Conservation (phyloP, 1,140 invertebrate genomes). For the Platyura marginata region DNA sequence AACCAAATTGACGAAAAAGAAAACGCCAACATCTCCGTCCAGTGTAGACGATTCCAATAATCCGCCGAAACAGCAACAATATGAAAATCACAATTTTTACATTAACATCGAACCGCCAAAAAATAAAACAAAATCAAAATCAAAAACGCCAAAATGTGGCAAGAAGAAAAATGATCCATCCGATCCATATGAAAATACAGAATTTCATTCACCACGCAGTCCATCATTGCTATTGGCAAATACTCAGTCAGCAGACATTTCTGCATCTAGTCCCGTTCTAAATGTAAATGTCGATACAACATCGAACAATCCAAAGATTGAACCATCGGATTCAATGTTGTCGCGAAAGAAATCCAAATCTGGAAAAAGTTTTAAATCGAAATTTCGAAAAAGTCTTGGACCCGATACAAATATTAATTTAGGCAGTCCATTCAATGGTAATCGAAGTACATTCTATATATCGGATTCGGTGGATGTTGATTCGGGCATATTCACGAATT, state of each 20-base stretch:
- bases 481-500: constrained; percentile 31
- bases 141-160: background rate
- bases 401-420: constrained; percentile 25
- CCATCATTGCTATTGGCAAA: background rate
- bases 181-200: constrained; percentile 13
- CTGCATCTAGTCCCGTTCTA: constrained; percentile 5
- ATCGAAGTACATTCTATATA: constrained; percentile 42
- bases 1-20: constrained; percentile 16
- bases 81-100: constrained; percentile 21
- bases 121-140: constrained; percentile 2
- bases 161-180: background rate
- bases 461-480: constrained; percentile 38
- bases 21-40: constrained; percentile 1
- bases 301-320: background rate
- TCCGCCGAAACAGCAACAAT: constrained; percentile 3
- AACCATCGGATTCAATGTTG: constrained; percentile 13
- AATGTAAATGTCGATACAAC: constrained; percentile 11
- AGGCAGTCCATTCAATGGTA: constrained; percentile 14
- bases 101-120: constrained; percentile 6
- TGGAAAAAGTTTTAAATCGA: constrained; percentile 29
- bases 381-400: constrained; percentile 28
- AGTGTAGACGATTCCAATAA: constrained; percentile 4
- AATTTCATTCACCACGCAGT: constrained; percentile 7
- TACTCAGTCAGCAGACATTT: constrained; percentile 1
- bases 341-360: constrained; percentile 26